phyloP scores from a whole-genome alignment of 2,113 vertebrate genomes.

The Halcyon malimbica region DNA sequence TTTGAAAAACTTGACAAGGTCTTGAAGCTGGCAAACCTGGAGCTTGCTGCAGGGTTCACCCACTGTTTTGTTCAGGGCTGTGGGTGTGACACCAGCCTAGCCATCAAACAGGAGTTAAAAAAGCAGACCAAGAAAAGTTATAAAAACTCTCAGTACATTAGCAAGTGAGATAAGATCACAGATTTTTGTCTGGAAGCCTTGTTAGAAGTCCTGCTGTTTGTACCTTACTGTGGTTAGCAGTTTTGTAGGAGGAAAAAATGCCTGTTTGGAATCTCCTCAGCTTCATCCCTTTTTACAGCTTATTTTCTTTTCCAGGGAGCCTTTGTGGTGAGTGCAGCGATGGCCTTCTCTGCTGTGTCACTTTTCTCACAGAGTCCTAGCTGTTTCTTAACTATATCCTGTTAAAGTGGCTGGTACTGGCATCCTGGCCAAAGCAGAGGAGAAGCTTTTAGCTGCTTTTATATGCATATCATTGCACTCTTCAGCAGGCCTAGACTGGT shows the following conservation, averaged over 20 bases:
- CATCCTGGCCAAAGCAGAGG: background rate
- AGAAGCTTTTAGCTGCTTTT: constrained; percentile 25
- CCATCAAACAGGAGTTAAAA: background rate
- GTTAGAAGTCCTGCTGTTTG: background rate
- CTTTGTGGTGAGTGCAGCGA: background rate
- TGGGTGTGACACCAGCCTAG: background rate
- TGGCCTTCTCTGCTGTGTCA: background rate
- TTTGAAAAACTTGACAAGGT: background rate
- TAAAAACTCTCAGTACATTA: background rate
- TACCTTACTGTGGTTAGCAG: background rate
- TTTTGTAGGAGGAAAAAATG: background rate
- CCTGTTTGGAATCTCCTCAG: background rate
- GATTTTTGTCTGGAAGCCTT: background rate
- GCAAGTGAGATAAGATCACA: background rate
- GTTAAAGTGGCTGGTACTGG: background rate
- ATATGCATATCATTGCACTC: background rate
- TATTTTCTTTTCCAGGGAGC: background rate
- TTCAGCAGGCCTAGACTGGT: constrained; percentile 25
- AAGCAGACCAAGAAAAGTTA: background rate
- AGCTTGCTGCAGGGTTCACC: background rate
- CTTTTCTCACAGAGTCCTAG: background rate
- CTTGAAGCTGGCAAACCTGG: background rate
- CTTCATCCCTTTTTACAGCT: background rate
- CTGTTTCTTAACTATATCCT: background rate
- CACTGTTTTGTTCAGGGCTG: background rate